Evolutionary conservation across 2,113 vertebrate genomes (phyloP).

Genomic region (Nyctereutes procyonoides): DNA sequence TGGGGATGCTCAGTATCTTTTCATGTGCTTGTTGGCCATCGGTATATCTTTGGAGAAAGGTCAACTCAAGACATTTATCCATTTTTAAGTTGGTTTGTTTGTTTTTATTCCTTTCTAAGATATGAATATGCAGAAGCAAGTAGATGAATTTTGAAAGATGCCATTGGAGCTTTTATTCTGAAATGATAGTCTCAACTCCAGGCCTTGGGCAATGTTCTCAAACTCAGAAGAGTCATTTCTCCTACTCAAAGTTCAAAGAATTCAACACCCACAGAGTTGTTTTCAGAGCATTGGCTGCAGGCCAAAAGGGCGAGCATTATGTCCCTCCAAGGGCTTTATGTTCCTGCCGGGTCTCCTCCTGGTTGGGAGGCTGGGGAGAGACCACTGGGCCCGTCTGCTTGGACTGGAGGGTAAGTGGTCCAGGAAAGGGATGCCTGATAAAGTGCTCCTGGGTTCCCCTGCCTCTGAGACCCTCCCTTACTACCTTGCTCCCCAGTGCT

Average conservation of each 20-base stretch:
- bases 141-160: neutral
- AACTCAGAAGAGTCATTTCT: neutral
- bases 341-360: neutral
- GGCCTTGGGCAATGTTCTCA: neutral
- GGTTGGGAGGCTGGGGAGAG: neutral
- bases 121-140: neutral
- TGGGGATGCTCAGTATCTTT: neutral
- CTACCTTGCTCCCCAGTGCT: neutral
- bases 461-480: neutral
- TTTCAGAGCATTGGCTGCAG: neutral
- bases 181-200: neutral
- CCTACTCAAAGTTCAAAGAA: neutral
- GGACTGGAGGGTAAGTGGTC: neutral
- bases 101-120: neutral
- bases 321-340: neutral
- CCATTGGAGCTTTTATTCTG: constrained; percentile 14
- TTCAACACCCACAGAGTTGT: neutral
- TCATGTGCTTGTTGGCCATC: neutral
- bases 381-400: too few species aligned
- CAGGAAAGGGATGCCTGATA: too few species aligned
- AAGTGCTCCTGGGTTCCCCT: neutral
- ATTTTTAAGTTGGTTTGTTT: neutral
- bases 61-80: neutral
- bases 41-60: neutral
- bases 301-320: neutral